Evolutionary conservation across 1,140 invertebrate genomes (phyloP).

Genomic region (Leptonema lineaticorne): DNA sequence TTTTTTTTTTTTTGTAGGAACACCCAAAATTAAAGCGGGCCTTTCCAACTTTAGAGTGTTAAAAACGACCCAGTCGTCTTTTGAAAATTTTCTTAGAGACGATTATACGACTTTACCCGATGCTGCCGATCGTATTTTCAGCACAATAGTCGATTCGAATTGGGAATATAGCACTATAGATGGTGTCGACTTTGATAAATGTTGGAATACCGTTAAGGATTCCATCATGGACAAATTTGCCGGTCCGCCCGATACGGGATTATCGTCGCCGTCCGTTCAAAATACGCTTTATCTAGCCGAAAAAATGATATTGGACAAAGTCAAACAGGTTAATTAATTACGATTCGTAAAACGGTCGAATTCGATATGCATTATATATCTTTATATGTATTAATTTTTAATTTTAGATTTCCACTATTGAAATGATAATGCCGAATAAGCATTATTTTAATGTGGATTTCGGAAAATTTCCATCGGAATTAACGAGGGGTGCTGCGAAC

Average conservation of each 20-base stretch:
- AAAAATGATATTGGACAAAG: constrained; percentile 63
- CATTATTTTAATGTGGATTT: constrained; percentile 75
- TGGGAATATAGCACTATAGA: constrained; percentile 68
- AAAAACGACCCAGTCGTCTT: constrained; percentile 77
- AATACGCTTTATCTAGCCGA: constrained; percentile 72
- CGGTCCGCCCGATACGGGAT: constrained; percentile 64
- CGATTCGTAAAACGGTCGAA: too few species aligned
- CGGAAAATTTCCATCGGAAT: constrained; percentile 63
- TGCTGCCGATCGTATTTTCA: constrained; percentile 70
- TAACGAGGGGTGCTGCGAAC: constrained; percentile 60
- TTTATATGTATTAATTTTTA: constrained; percentile 11
- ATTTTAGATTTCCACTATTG: constrained; percentile 64
- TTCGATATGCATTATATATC: neutral
- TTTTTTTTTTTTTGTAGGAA: constrained; percentile 19
- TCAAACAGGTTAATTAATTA: constrained; percentile 61
- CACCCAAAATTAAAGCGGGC: constrained; percentile 59
- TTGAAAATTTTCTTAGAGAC: constrained; percentile 74
- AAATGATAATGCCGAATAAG: constrained; percentile 77
- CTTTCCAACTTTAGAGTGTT: constrained; percentile 67
- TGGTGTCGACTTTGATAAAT: constrained; percentile 65
- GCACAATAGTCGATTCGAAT: constrained; percentile 68
- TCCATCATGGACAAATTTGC: constrained; percentile 73
- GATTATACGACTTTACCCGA: constrained; percentile 73
- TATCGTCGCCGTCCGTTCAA: constrained; percentile 74
- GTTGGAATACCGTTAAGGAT: constrained; percentile 67